Base-by-base conservation (phyloP, 2,797 vertebrate species). In the Syndactyla subalaris region DNA sequence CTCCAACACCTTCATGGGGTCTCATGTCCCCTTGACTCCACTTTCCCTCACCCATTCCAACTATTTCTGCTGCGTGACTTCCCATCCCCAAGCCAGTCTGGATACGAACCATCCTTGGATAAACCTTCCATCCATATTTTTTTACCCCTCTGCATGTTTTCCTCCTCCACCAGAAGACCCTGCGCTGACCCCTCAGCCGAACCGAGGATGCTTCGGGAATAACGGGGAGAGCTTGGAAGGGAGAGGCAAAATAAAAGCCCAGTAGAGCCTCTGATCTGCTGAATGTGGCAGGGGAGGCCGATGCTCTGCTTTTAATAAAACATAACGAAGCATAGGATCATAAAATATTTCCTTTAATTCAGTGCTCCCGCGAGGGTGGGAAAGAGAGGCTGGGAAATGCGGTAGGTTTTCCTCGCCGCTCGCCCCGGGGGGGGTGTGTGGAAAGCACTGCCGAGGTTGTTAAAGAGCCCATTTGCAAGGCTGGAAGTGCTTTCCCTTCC, bases 291-390 rank as follows among this genome's bases (percentile, higher is more conserved):
- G 70, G 91, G 85, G 94, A 94, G 88, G 93, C 91, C 16, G 55
- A 78, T 62, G 22, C 49, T 94, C 89, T 10, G 15, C 97, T 89
- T 97, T 97, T 97, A 97, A 98, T 98, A 95, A 98, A 98, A 96
- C 96, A 96, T 98, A 98, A 98, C 58, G 95, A 98, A 97, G 97
- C 97, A 24, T 98, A 92, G 96, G 92, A 97, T 97, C 96, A 76
- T 97, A 95, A 98, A 98, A 95, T 96, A 96, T 97, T 95, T 95
- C 96, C 78, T 79, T 96, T 98, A 96, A 98, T 98, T 98, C 97
- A 97, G 88, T 34, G 96, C 96, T 98, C 97, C 97, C 97, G 0
- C 0, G 97, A 93, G 97, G 83, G 61, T 17, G n/a, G 94, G 92
- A 71, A 71, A 73, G 76, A 43, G 66, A 54, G 34, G 93, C 71